Percentiles rank a stretch among this genome's conserved stretches.
These are phyloP conservation scores for Todiramphus saurophagus DNA, from an alignment of 2,113 vertebrate species.

Conservation along the genomic window DNA sequence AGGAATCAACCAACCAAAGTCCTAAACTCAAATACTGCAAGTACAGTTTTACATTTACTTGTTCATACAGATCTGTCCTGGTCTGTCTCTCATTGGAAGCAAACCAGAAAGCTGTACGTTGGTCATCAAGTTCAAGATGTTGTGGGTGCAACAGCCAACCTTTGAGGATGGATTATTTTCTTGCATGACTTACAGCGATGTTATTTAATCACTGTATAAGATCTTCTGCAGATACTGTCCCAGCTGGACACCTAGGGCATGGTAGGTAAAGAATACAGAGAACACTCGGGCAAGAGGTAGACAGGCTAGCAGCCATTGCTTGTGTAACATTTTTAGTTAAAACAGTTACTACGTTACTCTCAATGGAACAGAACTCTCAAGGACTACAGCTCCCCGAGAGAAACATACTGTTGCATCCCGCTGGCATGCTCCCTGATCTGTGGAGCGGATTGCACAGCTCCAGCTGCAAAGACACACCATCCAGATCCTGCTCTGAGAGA, in stretches of 20 bases:
- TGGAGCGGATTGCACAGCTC: not conserved
- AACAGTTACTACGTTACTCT: not conserved
- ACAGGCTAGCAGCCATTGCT: not conserved
- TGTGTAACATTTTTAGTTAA: not conserved
- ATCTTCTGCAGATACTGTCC: not conserved
- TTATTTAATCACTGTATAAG: not conserved
- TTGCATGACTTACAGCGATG: not conserved
- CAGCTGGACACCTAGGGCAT: not conserved
- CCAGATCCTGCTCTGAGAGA: not conserved
- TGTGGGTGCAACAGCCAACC: not conserved
- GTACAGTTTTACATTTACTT: not conserved
- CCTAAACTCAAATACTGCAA: not conserved
- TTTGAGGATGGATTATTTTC: not conserved
- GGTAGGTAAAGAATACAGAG: not conserved
- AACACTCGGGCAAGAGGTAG: not conserved
- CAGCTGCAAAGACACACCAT: not conserved
- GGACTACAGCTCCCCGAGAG: not conserved
- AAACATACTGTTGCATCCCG: not conserved
- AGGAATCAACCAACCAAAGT: not conserved
- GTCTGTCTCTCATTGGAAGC: not conserved
- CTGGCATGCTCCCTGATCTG: not conserved
- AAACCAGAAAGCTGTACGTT: not conserved
- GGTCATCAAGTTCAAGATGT: not conserved
- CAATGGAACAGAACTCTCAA: not conserved
- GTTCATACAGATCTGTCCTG: not conserved